These are phyloP conservation scores for Telmatherina bonti DNA, from an alignment of 2,797 vertebrate genomes.

Conservation along the genomic window DNA sequence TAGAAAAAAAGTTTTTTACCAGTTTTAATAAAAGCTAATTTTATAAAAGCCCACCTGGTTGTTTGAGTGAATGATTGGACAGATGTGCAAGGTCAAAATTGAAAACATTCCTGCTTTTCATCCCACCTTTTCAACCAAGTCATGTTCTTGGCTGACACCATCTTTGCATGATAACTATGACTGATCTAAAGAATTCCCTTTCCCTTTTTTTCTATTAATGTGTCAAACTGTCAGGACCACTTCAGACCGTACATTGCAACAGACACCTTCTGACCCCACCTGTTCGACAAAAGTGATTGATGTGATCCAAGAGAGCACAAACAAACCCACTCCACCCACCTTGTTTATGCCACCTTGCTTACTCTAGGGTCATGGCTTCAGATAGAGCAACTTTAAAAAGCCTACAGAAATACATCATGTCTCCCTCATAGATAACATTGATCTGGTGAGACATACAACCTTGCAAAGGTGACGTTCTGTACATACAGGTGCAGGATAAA, in stretches of 20 bases:
- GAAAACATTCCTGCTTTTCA: too few species aligned
- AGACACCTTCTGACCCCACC: slow-evolving; percentile 18
- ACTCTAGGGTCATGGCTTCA: slow-evolving; percentile 59
- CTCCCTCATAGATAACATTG: slow-evolving; percentile 33
- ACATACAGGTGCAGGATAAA: slow-evolving; percentile 24
- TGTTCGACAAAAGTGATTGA: slow-evolving; percentile 35
- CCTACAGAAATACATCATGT: slow-evolving; percentile 42
- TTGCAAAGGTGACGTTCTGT: slow-evolving; percentile 46
- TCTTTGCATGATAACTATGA: too few species aligned
- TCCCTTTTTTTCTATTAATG: not conserved
- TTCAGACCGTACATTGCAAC: slow-evolving; percentile 4
- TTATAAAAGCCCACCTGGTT: too few species aligned
- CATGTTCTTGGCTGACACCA: too few species aligned
- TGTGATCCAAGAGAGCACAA: slow-evolving; percentile 29
- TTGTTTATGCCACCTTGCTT: slow-evolving; percentile 40
- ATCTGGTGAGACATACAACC: slow-evolving; percentile 34
- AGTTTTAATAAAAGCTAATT: too few species aligned
- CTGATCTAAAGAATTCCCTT: not conserved
- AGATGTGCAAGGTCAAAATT: too few species aligned
- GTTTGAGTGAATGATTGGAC: too few species aligned
- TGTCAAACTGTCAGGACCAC: slow-evolving; percentile 1
- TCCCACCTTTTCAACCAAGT: too few species aligned
- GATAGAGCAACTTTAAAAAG: slow-evolving; percentile 21
- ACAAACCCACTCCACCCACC: slow-evolving; percentile 19
- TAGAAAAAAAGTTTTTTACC: too few species aligned